phyloP scores from a whole-genome alignment of 2,797 vertebrate genomes.

The Protonibea diacanthus region DNA sequence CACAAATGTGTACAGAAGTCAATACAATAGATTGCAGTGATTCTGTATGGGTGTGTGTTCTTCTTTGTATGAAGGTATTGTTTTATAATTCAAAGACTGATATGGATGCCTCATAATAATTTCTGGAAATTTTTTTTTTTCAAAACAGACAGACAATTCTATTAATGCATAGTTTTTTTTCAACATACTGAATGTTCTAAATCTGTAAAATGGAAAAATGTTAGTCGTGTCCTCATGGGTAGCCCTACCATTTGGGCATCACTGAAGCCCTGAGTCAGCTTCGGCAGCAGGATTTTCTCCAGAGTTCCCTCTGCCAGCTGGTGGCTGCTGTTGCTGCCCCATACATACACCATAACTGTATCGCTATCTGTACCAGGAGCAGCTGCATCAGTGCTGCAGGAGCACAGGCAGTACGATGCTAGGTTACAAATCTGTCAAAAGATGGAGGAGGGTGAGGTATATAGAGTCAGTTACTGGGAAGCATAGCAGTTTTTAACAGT shows the following conservation, averaged over 20 bases:
- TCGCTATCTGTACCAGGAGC: constrained; percentile 79
- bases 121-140: too few species aligned
- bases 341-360: constrained; percentile 86
- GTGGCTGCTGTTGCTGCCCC: constrained; percentile 91
- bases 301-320: constrained; percentile 90
- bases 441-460: constrained; percentile 7
- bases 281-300: constrained; percentile 90
- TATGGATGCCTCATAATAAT: neutral
- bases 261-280: constrained; percentile 88
- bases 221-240: neutral
- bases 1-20: neutral
- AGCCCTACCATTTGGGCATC: constrained; percentile 87
- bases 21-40: neutral
- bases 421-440: constrained; percentile 85
- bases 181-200: neutral
- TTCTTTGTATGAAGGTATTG: neutral
- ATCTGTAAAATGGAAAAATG: neutral
- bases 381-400: constrained; percentile 81
- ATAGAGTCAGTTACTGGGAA: constrained; percentile 15
- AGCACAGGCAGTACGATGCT: constrained; percentile 88
- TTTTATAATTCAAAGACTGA: neutral
- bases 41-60: neutral
- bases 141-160: neutral
- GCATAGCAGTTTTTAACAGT: neutral
- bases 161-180: neutral